Conservation (phyloP, 2,113 vertebrate genomes). For the Notarius quadriscutis region DNA sequence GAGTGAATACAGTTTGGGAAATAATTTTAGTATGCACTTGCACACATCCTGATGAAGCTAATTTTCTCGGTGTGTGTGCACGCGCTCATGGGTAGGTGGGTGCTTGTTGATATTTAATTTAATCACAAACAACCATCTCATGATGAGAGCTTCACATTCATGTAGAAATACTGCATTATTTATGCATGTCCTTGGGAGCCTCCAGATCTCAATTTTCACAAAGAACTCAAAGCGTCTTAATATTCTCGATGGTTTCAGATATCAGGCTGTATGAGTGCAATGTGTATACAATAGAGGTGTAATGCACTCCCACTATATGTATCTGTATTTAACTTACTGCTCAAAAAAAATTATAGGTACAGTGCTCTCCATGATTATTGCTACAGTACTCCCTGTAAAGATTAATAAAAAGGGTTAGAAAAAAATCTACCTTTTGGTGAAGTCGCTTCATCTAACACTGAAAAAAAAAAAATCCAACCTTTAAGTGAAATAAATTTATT, state of each 20-base stretch:
- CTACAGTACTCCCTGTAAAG: no score
- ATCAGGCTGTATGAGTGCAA: neutral
- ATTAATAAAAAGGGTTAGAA: no score
- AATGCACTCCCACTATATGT: neutral
- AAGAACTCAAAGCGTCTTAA: neutral
- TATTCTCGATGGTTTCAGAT: neutral
- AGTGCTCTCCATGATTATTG: no score
- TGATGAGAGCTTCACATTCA: neutral
- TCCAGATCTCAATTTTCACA: neutral
- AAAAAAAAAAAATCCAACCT: neutral
- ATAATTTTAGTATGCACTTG: neutral
- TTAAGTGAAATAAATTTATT: neutral
- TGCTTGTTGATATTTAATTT: neutral
- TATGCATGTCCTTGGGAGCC: neutral
- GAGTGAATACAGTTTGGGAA: neutral
- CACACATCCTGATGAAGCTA: neutral
- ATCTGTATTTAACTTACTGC: neutral
- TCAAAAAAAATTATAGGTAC: neutral
- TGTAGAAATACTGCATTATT: neutral
- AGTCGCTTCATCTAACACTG: no score
- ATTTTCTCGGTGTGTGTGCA: neutral
- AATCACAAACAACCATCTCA: neutral
- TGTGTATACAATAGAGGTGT: neutral
- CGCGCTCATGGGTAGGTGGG: no score
- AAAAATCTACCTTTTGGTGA: no score